Evolutionary conservation across 2,888 invertebrate species (phyloP).

Genomic region (Epinotia bilunana): DNA sequence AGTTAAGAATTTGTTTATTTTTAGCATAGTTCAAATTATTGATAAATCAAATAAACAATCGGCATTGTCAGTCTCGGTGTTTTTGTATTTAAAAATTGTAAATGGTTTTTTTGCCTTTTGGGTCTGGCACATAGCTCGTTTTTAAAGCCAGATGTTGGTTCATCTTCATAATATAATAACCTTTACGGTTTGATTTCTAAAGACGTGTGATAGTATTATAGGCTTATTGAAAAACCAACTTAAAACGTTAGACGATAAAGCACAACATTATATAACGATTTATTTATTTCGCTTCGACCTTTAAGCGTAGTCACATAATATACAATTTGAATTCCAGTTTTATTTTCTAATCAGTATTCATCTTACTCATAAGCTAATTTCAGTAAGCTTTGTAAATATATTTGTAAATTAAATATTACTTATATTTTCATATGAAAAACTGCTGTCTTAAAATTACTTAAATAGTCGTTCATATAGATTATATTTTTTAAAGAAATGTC

Average conservation of each 20-base stretch:
- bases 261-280: conserved; percentile 51
- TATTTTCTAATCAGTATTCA: conserved; percentile 72
- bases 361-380: conserved; percentile 57
- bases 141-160: conserved; percentile 8
- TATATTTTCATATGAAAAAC: conserved; percentile 76
- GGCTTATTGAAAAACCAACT: conserved; percentile 47
- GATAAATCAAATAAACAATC: conserved; percentile 39
- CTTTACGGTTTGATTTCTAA: conserved; percentile 36
- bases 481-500: conserved; percentile 74
- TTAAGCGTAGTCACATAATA: conserved; percentile 37
- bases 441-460: conserved; percentile 64
- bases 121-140: conserved; percentile 20
- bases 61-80: conserved; percentile 45
- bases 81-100: conserved; percentile 44
- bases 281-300: conserved; percentile 51
- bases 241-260: conserved; percentile 50
- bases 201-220: conserved; percentile 70
- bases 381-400: conserved; percentile 69
- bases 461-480: conserved; percentile 67
- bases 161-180: conserved; percentile 19
- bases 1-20: conserved; percentile 9
- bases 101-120: conserved; percentile 43
- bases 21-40: conserved; percentile 22
- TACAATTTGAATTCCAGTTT: conserved; percentile 59
- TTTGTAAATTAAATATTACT: conserved; percentile 64